Percentiles rank a stretch among this genome's conserved stretches.
Evolutionary conservation across 2,797 vertebrate genomes (phyloP).

Genomic region (Melanitta fusca): DNA sequence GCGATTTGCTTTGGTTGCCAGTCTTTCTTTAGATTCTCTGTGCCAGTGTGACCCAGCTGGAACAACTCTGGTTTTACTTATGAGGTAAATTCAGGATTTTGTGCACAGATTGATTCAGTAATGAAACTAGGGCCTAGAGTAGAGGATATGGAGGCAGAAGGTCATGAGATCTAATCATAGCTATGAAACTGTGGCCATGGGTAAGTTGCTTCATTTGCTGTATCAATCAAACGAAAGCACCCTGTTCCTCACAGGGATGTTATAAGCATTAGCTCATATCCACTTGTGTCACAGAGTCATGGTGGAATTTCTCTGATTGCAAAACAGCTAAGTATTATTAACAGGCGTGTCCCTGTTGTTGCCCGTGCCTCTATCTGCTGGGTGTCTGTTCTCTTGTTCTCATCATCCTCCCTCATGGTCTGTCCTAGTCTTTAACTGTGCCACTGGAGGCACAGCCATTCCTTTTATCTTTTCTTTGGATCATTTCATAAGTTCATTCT

Average conservation of each 20-base stretch:
- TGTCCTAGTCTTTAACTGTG: not conserved
- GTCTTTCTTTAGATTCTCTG: not conserved
- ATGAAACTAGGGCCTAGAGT: not conserved
- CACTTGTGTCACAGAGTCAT: not conserved
- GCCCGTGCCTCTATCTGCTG: not conserved
- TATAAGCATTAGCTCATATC: not conserved
- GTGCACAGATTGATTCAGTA: not conserved
- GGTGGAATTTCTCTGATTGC: not conserved
- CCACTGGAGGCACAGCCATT: not conserved
- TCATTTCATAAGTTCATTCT: not conserved
- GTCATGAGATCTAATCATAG: not conserved
- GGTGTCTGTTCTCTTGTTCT: not conserved
- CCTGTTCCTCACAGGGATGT: not conserved
- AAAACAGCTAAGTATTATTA: not conserved
- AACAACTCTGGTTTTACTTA: not conserved
- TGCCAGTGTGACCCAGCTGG: not conserved
- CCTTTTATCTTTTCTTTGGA: not conserved
- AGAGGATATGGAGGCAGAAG: not conserved
- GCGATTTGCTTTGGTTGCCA: not conserved
- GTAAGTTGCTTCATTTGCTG: conserved; percentile 7
- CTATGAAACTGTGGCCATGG: not conserved
- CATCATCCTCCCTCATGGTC: not conserved
- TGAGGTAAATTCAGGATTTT: not conserved
- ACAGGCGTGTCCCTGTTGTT: not conserved
- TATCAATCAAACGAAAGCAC: not conserved